Evolutionary conservation across 2,797 vertebrate species (phyloP).

Genomic region (Microctenopoma steveboyesi): DNA sequence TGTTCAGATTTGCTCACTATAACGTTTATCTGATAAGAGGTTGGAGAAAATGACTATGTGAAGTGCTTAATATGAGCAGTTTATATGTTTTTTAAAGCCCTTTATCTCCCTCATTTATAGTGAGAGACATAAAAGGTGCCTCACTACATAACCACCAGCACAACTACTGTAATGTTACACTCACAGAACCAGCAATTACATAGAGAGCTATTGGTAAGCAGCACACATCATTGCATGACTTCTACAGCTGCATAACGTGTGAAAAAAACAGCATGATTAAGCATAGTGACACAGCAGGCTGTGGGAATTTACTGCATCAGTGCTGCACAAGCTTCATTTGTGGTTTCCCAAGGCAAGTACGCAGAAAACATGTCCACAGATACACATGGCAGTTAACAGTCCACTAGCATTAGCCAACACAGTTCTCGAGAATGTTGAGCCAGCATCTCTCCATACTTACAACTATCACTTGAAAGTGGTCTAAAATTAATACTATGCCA

Average conservation of each 20-base stretch:
- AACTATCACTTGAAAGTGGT: slow-evolving; percentile 13
- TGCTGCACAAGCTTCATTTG: background rate
- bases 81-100: too few species aligned
- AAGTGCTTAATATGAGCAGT: too few species aligned
- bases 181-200: background rate
- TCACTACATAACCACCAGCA: slow-evolving; percentile 11
- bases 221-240: background rate
- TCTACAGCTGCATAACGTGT: background rate
- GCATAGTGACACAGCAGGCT: background rate
- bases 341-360: background rate
- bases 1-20: too few species aligned
- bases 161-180: background rate
- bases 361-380: background rate
- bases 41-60: too few species aligned
- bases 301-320: background rate
- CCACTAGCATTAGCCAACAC: background rate
- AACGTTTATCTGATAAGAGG: too few species aligned
- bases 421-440: slow-evolving; percentile 2
- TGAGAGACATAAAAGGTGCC: background rate
- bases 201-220: background rate
- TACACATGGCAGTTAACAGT: background rate
- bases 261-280: too few species aligned
- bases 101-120: too few species aligned
- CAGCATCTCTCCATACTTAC: slow-evolving; percentile 18
- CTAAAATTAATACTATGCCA: slow-evolving; percentile 6